Base-by-base conservation (phyloP, 2,888 invertebrate species). In the Osedax fenrisi region DNA sequence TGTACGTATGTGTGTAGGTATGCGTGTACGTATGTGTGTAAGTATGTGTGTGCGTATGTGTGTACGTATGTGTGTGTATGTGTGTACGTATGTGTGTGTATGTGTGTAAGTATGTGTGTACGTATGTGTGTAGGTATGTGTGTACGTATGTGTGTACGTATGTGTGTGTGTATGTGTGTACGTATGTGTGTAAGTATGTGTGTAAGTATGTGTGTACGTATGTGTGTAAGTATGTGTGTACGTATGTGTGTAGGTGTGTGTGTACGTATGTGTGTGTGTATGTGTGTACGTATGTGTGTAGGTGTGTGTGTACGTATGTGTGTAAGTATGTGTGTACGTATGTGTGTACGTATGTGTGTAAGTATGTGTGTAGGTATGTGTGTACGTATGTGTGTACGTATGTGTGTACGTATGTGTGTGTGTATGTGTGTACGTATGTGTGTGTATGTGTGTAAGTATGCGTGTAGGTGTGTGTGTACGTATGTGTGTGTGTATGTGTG, bases 31-130 rank as follows among this genome's bases (percentile, higher is more conserved):
- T 72, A 62, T 75, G 23, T 75, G 25, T n/a, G n/a, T n/a, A n/a
- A n/a, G n/a, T n/a, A n/a, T n/a, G n/a, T n/a, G n/a, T n/a, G n/a
- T n/a, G n/a, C 70, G 26, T 72, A 59, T 64, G 23, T 64, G 27
- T 73, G 17, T 72, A 25, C 69, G 22, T 72, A 66, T 72, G 24
- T 64, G 72, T 73, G 62, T 75, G 62, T 73, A 26, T 74, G 70
- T 73, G 64, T 73, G 70, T 75, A 64, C 68, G 70, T 75, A 41
- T 75, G 62, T 73, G 64, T 75, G 62, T 75, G 27, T 67, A 64
- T 72, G 27, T 75, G 26, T 72, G 27, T 75, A 41, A 41, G 59
- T 73, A 26, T 66, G 68, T 75, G n/a, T n/a, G n/a, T n/a, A n/a
- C n/a, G n/a, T n/a, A n/a, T n/a, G n/a, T n/a, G n/a, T n/a, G n/a